Evolutionary conservation across 2,888 invertebrate genomes (phyloP).

Genomic region (Limulus polyphemus): DNA sequence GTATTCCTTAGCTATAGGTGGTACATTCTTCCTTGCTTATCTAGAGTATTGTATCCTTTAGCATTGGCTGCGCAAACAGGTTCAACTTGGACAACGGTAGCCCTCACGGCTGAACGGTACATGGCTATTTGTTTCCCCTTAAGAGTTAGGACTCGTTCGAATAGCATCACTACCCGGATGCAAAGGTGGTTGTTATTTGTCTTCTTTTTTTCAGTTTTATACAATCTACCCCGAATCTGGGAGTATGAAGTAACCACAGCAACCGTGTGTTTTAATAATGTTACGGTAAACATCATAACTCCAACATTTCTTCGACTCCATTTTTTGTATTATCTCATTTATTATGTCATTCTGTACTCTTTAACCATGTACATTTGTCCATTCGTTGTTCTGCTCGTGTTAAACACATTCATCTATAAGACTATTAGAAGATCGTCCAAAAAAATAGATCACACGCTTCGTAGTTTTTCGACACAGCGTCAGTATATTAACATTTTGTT

Average conservation of each 20-base stretch:
- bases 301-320: conserved; percentile 57
- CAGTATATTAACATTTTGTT: conserved; percentile 90
- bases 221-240: conserved; percentile 61
- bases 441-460: no score
- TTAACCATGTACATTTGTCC: conserved; percentile 87
- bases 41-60: conserved; percentile 64
- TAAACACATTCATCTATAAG: conserved; percentile 79
- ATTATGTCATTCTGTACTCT: conserved; percentile 87
- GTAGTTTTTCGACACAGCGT: no score
- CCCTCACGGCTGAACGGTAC: conserved; percentile 68
- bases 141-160: conserved; percentile 65
- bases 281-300: conserved; percentile 28
- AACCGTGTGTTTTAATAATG: neutral
- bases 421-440: no score
- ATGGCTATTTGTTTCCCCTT: conserved; percentile 66
- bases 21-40: conserved; percentile 56
- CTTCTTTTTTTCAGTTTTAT: conserved; percentile 62
- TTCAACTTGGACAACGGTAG: conserved; percentile 69
- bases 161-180: conserved; percentile 79
- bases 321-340: conserved; percentile 57
- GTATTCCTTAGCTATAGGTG: no score
- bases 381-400: conserved; percentile 68
- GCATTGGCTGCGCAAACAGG: conserved; percentile 72
- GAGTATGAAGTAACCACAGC: conserved; percentile 31
- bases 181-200: conserved; percentile 71